These are phyloP conservation scores for Achatina immaculata DNA, from an alignment of 1,140 invertebrate species.

Conservation along the genomic window DNA sequence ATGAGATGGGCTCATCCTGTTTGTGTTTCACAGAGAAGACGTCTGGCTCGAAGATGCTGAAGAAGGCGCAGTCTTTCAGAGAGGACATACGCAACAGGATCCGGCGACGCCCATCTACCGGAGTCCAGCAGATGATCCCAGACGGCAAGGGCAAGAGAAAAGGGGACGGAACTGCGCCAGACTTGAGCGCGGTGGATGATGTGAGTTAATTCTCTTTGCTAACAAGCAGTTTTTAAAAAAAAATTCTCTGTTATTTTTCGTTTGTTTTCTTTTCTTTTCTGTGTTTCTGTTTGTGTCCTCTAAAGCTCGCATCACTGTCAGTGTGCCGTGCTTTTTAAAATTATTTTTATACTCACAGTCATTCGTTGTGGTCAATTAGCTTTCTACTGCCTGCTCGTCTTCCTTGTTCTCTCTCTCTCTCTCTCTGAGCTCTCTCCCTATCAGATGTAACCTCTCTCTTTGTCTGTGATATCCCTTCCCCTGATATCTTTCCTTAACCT, in stretches of 20 bases:
- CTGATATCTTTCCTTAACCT: background rate
- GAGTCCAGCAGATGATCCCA: conserved; percentile 53
- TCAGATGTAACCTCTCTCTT: background rate
- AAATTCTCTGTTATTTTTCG: too few species aligned
- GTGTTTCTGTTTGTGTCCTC: too few species aligned
- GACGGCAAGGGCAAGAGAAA: conserved; percentile 37
- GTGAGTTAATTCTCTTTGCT: conserved; percentile 38
- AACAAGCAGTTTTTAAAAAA: background rate
- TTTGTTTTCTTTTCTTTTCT: background rate
- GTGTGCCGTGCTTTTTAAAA: background rate
- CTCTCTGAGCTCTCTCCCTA: too few species aligned
- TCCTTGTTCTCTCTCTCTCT: too few species aligned
- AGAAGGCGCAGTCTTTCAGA: conserved; percentile 59
- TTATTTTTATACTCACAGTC: background rate
- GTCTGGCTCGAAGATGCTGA: conserved; percentile 59
- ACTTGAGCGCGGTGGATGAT: conserved; percentile 31
- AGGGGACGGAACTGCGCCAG: conserved; percentile 24
- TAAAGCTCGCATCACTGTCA: background rate
- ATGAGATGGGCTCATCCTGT: background rate
- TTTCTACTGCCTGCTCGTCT: too few species aligned
- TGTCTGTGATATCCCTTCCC: conserved; percentile 6
- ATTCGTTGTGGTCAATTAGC: too few species aligned
- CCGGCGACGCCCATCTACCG: conserved; percentile 52
- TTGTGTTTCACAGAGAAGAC: conserved; percentile 49
- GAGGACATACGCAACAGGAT: conserved; percentile 57